Base-by-base conservation (phyloP, 2,888 invertebrate species). In the Odontothrips loti region DNA sequence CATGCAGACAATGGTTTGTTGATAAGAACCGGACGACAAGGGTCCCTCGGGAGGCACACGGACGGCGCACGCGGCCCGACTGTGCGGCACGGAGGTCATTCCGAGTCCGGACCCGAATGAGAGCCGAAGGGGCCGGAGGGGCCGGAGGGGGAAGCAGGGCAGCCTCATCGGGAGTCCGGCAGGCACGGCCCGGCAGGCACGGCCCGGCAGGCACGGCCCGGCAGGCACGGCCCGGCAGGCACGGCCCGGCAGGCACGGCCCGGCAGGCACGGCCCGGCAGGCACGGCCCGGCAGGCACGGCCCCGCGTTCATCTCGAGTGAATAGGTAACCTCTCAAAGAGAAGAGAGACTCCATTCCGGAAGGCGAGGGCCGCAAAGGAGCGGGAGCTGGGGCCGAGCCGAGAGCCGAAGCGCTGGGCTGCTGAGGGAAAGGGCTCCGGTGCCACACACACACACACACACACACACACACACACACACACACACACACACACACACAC, bases 1-100 rank as follows among this genome's bases (percentile, higher is more conserved):
- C 27, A 20, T 9, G 68, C 23, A 75, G 68, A 75, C 68, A 75
- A 75, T 75, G 68, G 68, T 75, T 75, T 23, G 68, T 75, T 75
- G 68, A 75, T 75, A 75, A 75, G 68, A 27, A 27, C 27, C 27
- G 68, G 68, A 75, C 58, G 58, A 58, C 68, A 75, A 75, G 68
- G 68, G 12, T 12, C 68, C 68, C 68, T 23, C 23, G 68, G 58
- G 58, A 17, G 15, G 58, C 58, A 58, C n/a, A 58, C n/a, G 17
- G 58, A 11, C n/a, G 58, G 20, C 58, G 58, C 15, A 0, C 58
- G 58, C 20, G 58, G 34, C 3, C 34, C 3, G 34, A 12, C 58
- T 43, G 6, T 43, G 6, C 27, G 68, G 68, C 68, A 23, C 68
- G n/a, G 23, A 10, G 68, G 68, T 27, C 23, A 75, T 23, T 23